Evolutionary conservation across 2,888 invertebrate genomes (phyloP), one percentile per base, ranked within the genome.

Genomic region (Eristalis intricaria): DNA sequence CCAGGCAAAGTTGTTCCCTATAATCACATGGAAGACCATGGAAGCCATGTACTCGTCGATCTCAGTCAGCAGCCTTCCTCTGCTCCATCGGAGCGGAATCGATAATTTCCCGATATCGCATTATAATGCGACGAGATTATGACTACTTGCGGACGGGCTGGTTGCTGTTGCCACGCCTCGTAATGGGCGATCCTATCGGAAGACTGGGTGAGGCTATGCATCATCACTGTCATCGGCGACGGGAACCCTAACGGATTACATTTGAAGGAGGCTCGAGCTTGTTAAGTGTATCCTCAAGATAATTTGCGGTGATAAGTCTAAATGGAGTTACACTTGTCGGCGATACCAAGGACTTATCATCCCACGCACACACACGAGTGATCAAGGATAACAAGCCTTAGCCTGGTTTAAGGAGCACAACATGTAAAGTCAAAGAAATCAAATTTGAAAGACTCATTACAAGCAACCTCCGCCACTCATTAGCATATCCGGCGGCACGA

Each of bases 111-210:
- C 70, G 70, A 70, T 70, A 70, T 78, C 56, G 78, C 56, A 56
- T 32, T 70, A 63, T 77, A 70, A 69, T 56, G 64, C 77, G 63
- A 78, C 22, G 58, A 64, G 78, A 78, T 78, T 70, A 70, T 70
- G 50, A 23, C 70, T 64, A 56, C 63, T n/a, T n/a, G n/a, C n/a
- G n/a, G n/a, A n/a, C n/a, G n/a, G n/a, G 60, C 63, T 29, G 64
- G 63, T 78, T 23, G 15, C 35, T 35, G 50, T 69, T 61, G 35
- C n/a, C 40, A 13, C 61, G 56, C 38, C 60, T 15, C 60, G 15
- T 11, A 75, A 76, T 68, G 40, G 60, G 43, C 60, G 35, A 38
- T 69, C 43, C 50, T 50, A 50, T 19, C 50, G 19, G n/a, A 8
- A 15, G 19, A 2, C 2, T 19, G 19, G 50, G n/a, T 19, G 50